Percentiles rank a stretch among this genome's conserved stretches.
These are phyloP conservation scores for Drosophila simulans DNA, from an alignment of 1,140 invertebrate species.

Conservation along the genomic window DNA sequence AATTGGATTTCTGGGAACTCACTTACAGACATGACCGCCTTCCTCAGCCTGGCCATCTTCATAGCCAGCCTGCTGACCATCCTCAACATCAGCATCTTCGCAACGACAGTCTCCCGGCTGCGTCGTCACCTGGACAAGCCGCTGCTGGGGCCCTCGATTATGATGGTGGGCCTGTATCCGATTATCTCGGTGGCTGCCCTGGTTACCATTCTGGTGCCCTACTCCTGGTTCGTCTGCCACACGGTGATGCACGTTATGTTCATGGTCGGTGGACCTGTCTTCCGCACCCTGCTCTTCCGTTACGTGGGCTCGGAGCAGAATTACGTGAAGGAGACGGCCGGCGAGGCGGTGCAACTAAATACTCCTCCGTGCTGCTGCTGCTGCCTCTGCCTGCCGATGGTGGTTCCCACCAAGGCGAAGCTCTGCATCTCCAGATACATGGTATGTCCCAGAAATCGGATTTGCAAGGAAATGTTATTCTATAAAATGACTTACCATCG, in stretches of 20 bases:
- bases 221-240: conserved; percentile 77
- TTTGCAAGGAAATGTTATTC: neutral
- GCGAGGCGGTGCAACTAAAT: conserved; percentile 58
- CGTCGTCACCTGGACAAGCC: conserved; percentile 59
- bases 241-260: conserved; percentile 83
- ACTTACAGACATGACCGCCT: conserved; percentile 73
- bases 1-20: conserved; percentile 1
- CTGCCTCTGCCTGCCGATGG: conserved; percentile 62
- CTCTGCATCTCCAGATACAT: conserved; percentile 70
- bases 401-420: conserved; percentile 70
- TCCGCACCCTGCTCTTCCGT: conserved; percentile 67
- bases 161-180: conserved; percentile 74
- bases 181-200: conserved; percentile 74
- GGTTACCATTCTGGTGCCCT: conserved; percentile 73
- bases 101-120: conserved; percentile 62
- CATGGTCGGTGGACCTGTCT: conserved; percentile 68
- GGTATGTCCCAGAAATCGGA: conserved; percentile 6
- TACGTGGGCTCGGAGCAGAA: conserved; percentile 76
- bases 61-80: conserved; percentile 66
- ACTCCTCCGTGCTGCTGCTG: conserved; percentile 80
- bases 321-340: conserved; percentile 71
- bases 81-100: conserved; percentile 75
- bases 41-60: conserved; percentile 73
- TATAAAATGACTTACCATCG: too few species aligned
- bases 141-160: conserved; percentile 56